Evolutionary conservation across 2,797 vertebrate genomes (phyloP).

Genomic region (Chanos chanos): DNA sequence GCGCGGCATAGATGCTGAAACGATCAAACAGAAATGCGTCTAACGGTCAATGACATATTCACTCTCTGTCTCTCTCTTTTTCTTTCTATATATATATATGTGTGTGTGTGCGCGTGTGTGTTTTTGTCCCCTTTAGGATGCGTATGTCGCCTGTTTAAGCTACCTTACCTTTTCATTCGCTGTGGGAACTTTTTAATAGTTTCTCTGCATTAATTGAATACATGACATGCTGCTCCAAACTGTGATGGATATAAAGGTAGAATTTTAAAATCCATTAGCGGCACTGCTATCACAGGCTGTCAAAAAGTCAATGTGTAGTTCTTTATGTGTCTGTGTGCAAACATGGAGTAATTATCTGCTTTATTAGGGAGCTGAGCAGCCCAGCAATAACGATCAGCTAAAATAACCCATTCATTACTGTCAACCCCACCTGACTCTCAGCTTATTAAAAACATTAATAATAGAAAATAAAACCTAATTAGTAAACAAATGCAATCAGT

Average conservation of each 20-base stretch:
- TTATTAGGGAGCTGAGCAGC: constrained; percentile 71
- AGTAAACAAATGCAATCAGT: constrained; percentile 80
- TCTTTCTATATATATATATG: constrained; percentile 13
- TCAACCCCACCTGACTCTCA: constrained; percentile 75
- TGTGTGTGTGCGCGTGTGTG: constrained; percentile 33
- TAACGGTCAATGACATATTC: constrained; percentile 13
- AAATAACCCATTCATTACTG: constrained; percentile 84
- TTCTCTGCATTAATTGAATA: constrained; percentile 74
- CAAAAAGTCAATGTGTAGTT: constrained; percentile 79
- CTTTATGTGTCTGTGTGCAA: constrained; percentile 77
- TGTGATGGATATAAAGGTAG: constrained; percentile 74
- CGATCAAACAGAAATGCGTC: too few relatives aligned
- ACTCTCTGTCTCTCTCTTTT: constrained; percentile 26
- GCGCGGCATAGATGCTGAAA: too few relatives aligned
- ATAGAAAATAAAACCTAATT: constrained; percentile 76
- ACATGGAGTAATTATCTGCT: constrained; percentile 79
- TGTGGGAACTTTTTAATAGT: constrained; percentile 64
- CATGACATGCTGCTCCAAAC: constrained; percentile 67
- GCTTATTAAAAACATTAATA: constrained; percentile 81
- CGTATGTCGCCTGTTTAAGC: constrained; percentile 40
- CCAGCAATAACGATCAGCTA: constrained; percentile 74
- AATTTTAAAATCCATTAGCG: constrained; percentile 80
- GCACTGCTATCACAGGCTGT: constrained; percentile 71
- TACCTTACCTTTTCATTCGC: constrained; percentile 34
- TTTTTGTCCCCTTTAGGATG: too few relatives aligned